Conservation (phyloP, 2,797 vertebrate genomes). For the Oreochromis grahami region DNA sequence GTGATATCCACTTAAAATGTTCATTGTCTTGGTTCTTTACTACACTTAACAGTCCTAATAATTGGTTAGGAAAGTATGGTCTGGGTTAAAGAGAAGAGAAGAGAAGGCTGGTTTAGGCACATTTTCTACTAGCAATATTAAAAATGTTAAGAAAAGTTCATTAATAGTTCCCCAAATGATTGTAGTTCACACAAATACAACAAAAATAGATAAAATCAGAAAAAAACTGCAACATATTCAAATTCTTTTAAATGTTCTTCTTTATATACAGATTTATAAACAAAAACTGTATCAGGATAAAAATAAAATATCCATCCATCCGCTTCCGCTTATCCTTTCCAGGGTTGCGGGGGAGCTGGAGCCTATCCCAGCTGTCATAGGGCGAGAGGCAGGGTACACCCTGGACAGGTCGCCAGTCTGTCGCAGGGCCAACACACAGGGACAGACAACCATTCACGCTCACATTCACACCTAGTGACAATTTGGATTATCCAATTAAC, state of each 20-base stretch:
- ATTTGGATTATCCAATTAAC: no score
- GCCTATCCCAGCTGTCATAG: no score
- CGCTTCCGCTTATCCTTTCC: no score
- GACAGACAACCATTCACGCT: no score
- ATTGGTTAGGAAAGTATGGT: neutral
- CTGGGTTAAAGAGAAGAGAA: neutral
- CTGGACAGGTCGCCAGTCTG: no score
- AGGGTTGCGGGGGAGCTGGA: no score
- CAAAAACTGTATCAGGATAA: neutral
- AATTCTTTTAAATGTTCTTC: neutral
- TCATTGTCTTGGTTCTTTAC: neutral
- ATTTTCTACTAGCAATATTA: neutral
- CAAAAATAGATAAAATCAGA: neutral
- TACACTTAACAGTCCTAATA: neutral
- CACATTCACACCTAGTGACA: no score
- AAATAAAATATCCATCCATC: neutral
- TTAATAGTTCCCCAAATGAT: neutral
- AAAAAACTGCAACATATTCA: neutral
- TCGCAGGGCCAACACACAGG: no score
- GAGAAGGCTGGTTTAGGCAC: neutral
- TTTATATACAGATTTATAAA: neutral
- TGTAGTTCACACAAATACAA: neutral
- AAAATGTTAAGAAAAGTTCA: neutral
- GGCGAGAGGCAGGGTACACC: no score
- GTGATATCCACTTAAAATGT: neutral